phyloP scores from a whole-genome alignment of 1,140 invertebrate genomes.

The Drosophila lowei region DNA sequence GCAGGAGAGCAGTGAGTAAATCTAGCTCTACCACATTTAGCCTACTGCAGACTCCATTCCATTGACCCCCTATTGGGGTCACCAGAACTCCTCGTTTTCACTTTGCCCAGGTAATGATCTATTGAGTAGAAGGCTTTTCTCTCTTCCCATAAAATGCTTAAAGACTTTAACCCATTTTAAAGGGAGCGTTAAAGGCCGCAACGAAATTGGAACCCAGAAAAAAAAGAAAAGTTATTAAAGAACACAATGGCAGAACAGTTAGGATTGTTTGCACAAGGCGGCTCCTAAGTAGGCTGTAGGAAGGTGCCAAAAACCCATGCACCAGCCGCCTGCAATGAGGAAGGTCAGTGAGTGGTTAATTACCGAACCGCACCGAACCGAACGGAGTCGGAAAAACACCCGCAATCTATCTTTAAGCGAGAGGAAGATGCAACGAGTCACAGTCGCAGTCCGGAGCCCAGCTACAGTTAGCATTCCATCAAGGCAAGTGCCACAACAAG shows the following conservation, averaged over 20 bases:
- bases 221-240: conserved; percentile 38
- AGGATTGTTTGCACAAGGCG: conserved; percentile 49
- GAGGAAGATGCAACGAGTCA: conserved; percentile 8
- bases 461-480: conserved; percentile 71
- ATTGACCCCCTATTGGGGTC: too few species aligned
- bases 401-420: too few species aligned
- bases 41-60: too few species aligned
- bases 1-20: too few species aligned
- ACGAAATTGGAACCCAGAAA: not conserved
- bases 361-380: conserved; percentile 42
- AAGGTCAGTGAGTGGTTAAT: conserved; percentile 72
- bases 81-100: too few species aligned
- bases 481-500: conserved; percentile 75
- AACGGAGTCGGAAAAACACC: conserved; percentile 9
- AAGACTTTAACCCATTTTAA: conserved; percentile 54
- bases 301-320: conserved; percentile 35
- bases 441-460: too few species aligned
- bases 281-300: conserved; percentile 33
- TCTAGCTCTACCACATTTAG: too few species aligned
- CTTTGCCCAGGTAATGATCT: conserved; percentile 5
- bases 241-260: conserved; percentile 46
- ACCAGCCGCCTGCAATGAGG: conserved; percentile 30
- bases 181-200: conserved; percentile 28
- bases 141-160: conserved; percentile 23
- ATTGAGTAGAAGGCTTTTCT: not conserved